Conservation (phyloP, 2,888 invertebrate genomes). For the Heteromyza rotundicornis region DNA sequence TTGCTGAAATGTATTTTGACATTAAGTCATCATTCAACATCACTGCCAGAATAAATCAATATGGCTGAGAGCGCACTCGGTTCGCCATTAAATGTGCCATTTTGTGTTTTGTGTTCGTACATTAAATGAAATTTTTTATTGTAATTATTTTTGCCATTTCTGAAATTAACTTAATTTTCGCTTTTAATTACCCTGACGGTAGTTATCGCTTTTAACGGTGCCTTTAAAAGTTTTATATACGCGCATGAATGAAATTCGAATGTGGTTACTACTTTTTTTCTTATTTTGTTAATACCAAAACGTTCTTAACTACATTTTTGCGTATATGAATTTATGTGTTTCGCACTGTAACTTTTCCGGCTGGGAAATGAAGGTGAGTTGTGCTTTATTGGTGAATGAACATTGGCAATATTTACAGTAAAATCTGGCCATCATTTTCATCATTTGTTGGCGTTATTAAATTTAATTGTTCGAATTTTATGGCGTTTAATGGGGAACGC, state of each 20-base stretch:
- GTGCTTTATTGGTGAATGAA: too few species aligned
- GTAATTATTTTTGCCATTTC: neutral
- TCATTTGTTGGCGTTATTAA: neutral
- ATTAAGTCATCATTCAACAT: too few species aligned
- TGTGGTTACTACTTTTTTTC: too few species aligned
- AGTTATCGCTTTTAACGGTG: slow-evolving; percentile 8
- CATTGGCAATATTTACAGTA: too few species aligned
- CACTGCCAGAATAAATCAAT: slow-evolving; percentile 6
- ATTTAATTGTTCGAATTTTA: slow-evolving; percentile 1
- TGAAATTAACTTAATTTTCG: neutral
- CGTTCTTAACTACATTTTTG: too few species aligned
- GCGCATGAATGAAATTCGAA: too few species aligned
- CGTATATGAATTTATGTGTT: too few species aligned
- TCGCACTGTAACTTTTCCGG: too few species aligned
- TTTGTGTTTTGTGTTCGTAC: neutral
- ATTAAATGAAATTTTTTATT: neutral
- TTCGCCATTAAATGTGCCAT: neutral
- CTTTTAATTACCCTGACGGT: slow-evolving; percentile 6
- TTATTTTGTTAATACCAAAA: too few species aligned
- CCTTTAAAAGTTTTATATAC: neutral
- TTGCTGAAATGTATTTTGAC: too few species aligned
- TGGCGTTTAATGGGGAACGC: neutral
- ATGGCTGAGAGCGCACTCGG: neutral
- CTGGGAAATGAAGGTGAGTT: too few species aligned
- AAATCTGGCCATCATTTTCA: too few species aligned